Base-by-base conservation (phyloP, 2,113 vertebrate genomes). In the Conger conger region DNA sequence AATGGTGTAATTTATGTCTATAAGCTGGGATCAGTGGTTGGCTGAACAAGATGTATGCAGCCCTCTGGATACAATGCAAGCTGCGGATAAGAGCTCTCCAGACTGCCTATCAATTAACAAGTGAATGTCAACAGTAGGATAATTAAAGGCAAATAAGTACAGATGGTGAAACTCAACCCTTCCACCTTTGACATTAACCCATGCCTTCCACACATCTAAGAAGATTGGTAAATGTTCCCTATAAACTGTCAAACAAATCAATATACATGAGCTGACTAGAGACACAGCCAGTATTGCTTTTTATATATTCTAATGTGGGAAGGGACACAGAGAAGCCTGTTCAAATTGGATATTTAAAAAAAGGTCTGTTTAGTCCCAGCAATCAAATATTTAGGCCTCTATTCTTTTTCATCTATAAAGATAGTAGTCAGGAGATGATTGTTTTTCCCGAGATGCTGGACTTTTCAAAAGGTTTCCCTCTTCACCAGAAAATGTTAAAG, bases 81-180 rank as follows among this genome's bases (percentile, higher is more conserved):
- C 76, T 18, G 63, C 68, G 68, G 77, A 73, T 53, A 20, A 82
- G 81, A 86, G 54, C 82, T 84, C 84, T 83, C 76, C 86, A 86
- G 84, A 83, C 84, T 83, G 84, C 86, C 83, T 81, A 86, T 87
- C 84, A 90, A 80, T 88, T 87, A 90, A 90, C 83, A 85, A 84
- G 84, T 83, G 84, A 86, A 85, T 89, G 86, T 87, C 87, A 88
- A 87, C 83, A 88, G 88, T 82, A 54, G 35, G 80, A 87, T 84
- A 88, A 88, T 90, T 88, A 88, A 87, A 87, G 85, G 81, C 84
- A 86, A 85, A 88, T 87, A 84, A 87, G 86, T 85, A 89, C 87
- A 88, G 86, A 91, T 89, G 86, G 88, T 89, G 85, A 86, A 86
- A 87, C 83, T 86, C 84, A 88, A 86, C 82, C 82, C 83, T 77